Base-by-base conservation (phyloP, 2,888 invertebrate species). In the Erebia epiphron region DNA sequence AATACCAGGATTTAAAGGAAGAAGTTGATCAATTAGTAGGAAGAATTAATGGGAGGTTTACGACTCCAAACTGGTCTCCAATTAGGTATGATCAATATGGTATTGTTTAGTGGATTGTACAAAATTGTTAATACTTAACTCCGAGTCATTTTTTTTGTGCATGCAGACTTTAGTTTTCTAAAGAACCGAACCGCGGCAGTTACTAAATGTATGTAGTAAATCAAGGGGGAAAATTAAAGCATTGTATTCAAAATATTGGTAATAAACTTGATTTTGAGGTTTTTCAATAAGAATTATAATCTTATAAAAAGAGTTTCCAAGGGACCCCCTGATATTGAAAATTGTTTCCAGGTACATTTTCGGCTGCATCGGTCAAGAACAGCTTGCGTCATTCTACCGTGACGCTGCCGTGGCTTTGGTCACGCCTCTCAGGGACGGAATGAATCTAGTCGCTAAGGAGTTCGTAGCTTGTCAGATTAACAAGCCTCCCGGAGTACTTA, bases 391-490 rank as follows among this genome's bases (percentile, higher is more conserved):
- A 0, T 96, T 97, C 83, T 98, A 98, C 86, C 94, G 98, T 21
- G 98, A 98, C 79, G 95, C 98, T 0, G 96, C 97, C 0, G 97
- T 98, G 0, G 97, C 97, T 49, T 89, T 98, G 56, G 98, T 98
- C 0, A 98, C 98, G 0, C 98, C 98, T 0, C 86, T 98, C 2
- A 93, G 98, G 67, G 98, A 98, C 80, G 98, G 97, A 66, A 98
- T 98, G 98, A 98, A 98, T 88, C 94, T 98, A 68, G 98, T 98
- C 0, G 98, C 98, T 9, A 98, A 98, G 85, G 98, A 98, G 86
- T 98, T 97, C 83, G 98, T 98, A 1, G 98, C 98, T 1, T 98
- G 98, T 82, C 98, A 98, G 88, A 97, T 98, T 50, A 97, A 97
- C 80, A 95, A 95, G 35, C 96, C 97, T 0, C 97, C 97, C 0